Conservation (phyloP, 2,113 vertebrate species). For the Elachura formosa region DNA sequence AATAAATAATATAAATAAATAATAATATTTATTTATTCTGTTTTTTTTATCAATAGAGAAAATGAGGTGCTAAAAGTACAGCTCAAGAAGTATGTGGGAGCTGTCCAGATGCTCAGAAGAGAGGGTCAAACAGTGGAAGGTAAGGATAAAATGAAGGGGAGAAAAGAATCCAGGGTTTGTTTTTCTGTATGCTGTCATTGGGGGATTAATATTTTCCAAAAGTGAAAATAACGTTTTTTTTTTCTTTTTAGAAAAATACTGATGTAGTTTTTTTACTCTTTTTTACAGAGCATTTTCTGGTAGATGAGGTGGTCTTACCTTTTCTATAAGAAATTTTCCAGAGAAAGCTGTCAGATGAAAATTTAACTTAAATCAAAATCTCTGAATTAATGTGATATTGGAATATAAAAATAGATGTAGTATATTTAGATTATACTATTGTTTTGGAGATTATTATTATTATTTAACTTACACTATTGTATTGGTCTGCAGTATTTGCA, state of each 20-base stretch:
- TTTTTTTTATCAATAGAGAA: constrained; percentile 77
- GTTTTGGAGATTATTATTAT: neutral
- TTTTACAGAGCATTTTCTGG: neutral
- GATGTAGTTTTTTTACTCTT: neutral
- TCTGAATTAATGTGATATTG: neutral
- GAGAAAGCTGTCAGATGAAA: neutral
- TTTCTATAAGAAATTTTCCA: neutral
- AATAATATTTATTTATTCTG: neutral
- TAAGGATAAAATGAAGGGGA: constrained; percentile 58
- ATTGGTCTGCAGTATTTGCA: neutral
- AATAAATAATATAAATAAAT: no score
- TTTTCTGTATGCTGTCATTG: neutral
- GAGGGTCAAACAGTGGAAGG: constrained; percentile 87
- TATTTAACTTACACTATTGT: no score
- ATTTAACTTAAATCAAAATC: neutral
- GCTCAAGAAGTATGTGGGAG: constrained; percentile 97
- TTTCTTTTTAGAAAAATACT: neutral
- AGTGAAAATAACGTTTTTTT: neutral
- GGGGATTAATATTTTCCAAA: neutral
- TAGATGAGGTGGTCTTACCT: neutral
- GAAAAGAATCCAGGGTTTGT: neutral
- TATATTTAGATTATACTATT: neutral
- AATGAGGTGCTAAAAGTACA: constrained; percentile 99
- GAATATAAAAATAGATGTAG: neutral
- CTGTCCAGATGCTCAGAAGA: constrained; percentile 98